Evolutionary conservation across 2,888 invertebrate species (phyloP).

Genomic region (Cataglyphis cursor): DNA sequence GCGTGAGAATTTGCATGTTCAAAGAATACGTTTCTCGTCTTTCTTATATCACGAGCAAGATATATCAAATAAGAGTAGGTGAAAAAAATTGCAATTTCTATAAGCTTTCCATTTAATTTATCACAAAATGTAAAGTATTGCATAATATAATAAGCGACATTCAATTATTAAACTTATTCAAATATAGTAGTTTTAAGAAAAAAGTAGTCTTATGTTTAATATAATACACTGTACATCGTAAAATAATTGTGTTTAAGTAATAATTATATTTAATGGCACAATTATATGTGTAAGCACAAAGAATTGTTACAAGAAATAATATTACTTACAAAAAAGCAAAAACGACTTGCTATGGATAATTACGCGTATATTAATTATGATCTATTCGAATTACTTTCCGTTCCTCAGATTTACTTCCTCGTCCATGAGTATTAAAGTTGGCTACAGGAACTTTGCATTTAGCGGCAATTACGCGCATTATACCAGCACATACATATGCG

Average conservation of each 20-base stretch:
- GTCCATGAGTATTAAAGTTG: slow-evolving; percentile 4
- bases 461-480: slow-evolving; percentile 27
- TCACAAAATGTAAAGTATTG: neutral
- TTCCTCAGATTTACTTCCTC: slow-evolving; percentile 26
- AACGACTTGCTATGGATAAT: neutral
- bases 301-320: neutral
- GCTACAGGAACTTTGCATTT: slow-evolving; percentile 45
- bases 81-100: neutral
- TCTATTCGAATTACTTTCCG: neutral
- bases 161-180: neutral
- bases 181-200: neutral
- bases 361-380: neutral
- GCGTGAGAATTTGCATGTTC: slow-evolving; percentile 39
- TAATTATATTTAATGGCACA: neutral
- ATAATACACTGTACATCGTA: neutral
- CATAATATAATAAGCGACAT: neutral
- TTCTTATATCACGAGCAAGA: neutral
- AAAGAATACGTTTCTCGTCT: neutral
- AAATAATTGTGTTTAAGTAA: neutral
- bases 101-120: neutral
- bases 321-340: neutral
- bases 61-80: neutral
- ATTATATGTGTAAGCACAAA: neutral
- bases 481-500: slow-evolving; percentile 8
- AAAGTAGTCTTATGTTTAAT: neutral